Base-by-base conservation (phyloP, 2,888 invertebrate species). In the Adelognathus sp. region DNA sequence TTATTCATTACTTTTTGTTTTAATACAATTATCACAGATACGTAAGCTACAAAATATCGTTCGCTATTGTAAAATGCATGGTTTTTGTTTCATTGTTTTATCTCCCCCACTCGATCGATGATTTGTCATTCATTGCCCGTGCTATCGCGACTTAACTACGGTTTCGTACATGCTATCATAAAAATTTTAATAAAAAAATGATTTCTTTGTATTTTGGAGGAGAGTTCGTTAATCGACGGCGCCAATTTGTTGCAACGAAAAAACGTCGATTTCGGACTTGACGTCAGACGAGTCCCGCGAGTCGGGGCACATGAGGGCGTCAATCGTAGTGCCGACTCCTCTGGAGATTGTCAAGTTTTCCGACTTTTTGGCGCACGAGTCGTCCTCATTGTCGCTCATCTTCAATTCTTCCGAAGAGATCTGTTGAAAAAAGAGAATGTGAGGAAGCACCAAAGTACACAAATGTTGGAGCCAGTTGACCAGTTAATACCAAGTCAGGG, bases 11-110 rank as follows among this genome's bases (percentile, higher is more conserved):
- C n/a, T 67, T 14, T 79, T 81, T 78, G 86, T 86, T 88, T 88
- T 88, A 88, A 87, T 89, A 90, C 87, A 87, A 86, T 88, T 91
- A 91, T 91, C 90, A 91, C 91, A 91, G 90, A 90, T 90, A 90
- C 87, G 88, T 90, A 90, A 90, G 85, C 89, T 90, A 90, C 87
- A 90, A 89, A 89, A 87, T 88, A 90, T 85, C 85, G 83, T 87
- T 89, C 82, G 82, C 86, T 85, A 86, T 85, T 86, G 84, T 84
- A 89, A 90, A 90, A 90, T 88, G 88, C 87, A 87, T 84, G 82
- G 46, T 58, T 54, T 61, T 63, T 76, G 3, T 29, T 29, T 27
- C 16, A 29, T 70, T 5, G 36, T 41, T 41, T 41, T 44, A 6
- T 44, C 16, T 44, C 16, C 29, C 11, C 21, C 46, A n/a, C 11